These are phyloP conservation scores for Drosophila fulvimacula DNA, from an alignment of 2,888 invertebrate species.

Conservation along the genomic window DNA sequence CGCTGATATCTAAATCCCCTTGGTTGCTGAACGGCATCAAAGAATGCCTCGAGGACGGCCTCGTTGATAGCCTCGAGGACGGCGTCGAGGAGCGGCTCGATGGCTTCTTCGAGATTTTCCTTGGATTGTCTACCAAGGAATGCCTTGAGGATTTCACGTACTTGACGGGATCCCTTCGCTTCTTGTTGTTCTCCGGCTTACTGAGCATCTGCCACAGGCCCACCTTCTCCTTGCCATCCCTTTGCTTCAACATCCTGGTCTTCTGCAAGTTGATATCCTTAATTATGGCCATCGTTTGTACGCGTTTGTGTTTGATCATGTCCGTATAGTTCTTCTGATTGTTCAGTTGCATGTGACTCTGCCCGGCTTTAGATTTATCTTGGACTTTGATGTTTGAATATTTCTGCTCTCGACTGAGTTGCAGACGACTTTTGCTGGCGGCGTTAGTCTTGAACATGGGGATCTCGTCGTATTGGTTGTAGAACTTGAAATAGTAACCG, in stretches of 20 bases:
- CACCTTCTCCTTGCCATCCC: slow-evolving; percentile 5
- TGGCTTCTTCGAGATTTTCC: neutral
- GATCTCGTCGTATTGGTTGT: slow-evolving; percentile 89
- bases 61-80: neutral
- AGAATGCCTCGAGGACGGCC: neutral
- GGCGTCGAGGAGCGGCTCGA: neutral
- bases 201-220: slow-evolving; percentile 26
- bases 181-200: neutral
- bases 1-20: neutral
- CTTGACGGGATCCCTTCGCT: neutral
- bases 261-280: slow-evolving; percentile 37
- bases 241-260: slow-evolving; percentile 12
- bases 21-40: too few species aligned
- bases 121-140: neutral
- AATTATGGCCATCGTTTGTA: slow-evolving; percentile 22
- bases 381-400: too few species aligned
- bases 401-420: slow-evolving; percentile 88
- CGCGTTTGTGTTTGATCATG: neutral
- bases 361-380: slow-evolving; percentile 6
- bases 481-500: slow-evolving; percentile 89
- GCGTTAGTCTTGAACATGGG: slow-evolving; percentile 89
- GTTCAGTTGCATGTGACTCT: neutral
- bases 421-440: slow-evolving; percentile 90
- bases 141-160: neutral
- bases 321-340: neutral